phyloP scores from a whole-genome alignment of 1,140 invertebrate genomes.

The Drosophila grimshawi region DNA sequence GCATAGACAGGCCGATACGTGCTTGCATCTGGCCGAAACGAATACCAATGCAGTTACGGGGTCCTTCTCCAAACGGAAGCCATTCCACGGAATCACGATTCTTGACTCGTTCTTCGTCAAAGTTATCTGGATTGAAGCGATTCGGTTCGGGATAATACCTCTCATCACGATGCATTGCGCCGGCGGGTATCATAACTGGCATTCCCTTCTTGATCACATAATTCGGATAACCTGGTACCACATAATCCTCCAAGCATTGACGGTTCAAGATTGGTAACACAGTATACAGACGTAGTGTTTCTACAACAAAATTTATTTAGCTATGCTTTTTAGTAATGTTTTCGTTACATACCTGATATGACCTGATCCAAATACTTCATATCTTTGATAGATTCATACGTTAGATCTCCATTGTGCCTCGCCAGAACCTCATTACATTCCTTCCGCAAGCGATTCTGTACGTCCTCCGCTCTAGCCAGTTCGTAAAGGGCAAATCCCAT shows the following conservation, averaged over 20 bases:
- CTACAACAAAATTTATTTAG: slow-evolving; percentile 26
- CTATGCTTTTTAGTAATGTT: neutral
- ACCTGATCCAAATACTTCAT: slow-evolving; percentile 86
- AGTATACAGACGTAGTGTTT: slow-evolving; percentile 74
- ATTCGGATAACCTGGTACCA: slow-evolving; percentile 78
- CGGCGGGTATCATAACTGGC: slow-evolving; percentile 61
- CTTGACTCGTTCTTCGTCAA: slow-evolving; percentile 86
- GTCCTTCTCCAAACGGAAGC: slow-evolving; percentile 87
- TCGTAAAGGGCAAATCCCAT: slow-evolving; percentile 86
- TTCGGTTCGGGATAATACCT: slow-evolving; percentile 87
- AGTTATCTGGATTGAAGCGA: slow-evolving; percentile 88
- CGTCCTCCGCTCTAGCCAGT: slow-evolving; percentile 86
- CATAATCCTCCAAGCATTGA: slow-evolving; percentile 79
- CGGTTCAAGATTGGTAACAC: slow-evolving; percentile 85
- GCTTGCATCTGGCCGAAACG: slow-evolving; percentile 88
- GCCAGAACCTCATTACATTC: slow-evolving; percentile 85
- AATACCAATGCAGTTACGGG: slow-evolving; percentile 85
- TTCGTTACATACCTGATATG: slow-evolving; percentile 82
- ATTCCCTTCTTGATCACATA: slow-evolving; percentile 76
- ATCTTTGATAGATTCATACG: slow-evolving; percentile 86
- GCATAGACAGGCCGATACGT: slow-evolving; percentile 85
- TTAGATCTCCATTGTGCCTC: slow-evolving; percentile 83
- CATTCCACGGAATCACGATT: slow-evolving; percentile 85
- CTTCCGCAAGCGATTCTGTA: slow-evolving; percentile 85
- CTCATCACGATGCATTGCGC: slow-evolving; percentile 82